Evolutionary conservation across 2,888 invertebrate genomes (phyloP), one percentile per base, ranked within the genome.

Genomic region (Fabriciana adippe): DNA sequence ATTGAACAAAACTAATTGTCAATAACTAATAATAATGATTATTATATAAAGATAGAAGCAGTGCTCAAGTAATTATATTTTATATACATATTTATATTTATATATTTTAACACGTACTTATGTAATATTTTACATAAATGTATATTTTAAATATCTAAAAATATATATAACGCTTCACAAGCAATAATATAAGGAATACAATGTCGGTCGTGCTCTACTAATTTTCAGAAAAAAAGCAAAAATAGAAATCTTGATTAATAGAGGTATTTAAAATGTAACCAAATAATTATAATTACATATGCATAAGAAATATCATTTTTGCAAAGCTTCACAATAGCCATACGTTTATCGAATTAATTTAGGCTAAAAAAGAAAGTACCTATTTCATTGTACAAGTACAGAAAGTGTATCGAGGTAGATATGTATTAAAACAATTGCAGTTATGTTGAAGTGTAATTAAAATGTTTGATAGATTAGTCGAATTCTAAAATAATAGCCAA

Each of bases 351-450:
- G 45, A 47, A 59, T 59, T 45, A 59, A 47, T 47, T 21, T 47
- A n/a, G 57, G 11, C 26, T 59, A 59, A 59, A 57, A 41, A 59
- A 59, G 57, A 59, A 59, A 59, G 57, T 59, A 47, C 57, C 47
- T 57, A 21, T 15, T 47, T 41, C 35, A 48, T 47, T 47, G 21
- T 47, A 47, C 47, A 26, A 15, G 14, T 26, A 59, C 47, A 47
- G 57, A 59, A 59, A 59, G 57, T 59, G 11, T 21, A 48, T 59
- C n/a, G 21, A 59, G 35, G 47, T 47, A 26, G 48, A 47, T 59
- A 47, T 47, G 47, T 47, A 47, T 47, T 13, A n/a, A 11, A n/a
- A 59, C 47, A 21, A 59, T 26, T n/a, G 15, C 35, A 8, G 8
- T 35, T 11, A 11, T 41, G 35, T 11, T 11, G 35, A 41, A 11